Percentiles rank a stretch among this genome's conserved stretches.
Evolutionary conservation across 2,888 invertebrate species (phyloP).

Genomic region (Meta bourneti): DNA sequence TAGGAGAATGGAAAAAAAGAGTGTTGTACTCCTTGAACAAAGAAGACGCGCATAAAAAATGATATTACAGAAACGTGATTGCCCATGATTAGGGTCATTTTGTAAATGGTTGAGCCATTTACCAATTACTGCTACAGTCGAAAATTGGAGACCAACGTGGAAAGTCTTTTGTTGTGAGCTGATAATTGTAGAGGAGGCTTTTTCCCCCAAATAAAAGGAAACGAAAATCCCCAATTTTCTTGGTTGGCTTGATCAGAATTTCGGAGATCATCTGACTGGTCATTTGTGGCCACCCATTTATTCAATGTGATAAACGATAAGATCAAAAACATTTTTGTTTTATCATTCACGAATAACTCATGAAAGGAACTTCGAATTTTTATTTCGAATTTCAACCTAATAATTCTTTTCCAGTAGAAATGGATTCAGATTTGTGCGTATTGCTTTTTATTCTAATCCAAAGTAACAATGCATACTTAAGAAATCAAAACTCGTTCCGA

Average conservation of each 20-base stretch:
- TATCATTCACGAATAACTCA: too few relatives aligned
- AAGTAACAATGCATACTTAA: too few relatives aligned
- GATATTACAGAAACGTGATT: constrained; percentile 49
- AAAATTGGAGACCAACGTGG: not conserved
- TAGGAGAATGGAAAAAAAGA: not conserved
- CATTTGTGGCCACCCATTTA: too few relatives aligned
- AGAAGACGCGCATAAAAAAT: constrained; percentile 1
- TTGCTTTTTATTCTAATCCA: too few relatives aligned
- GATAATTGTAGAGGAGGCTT: not conserved
- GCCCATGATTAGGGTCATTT: constrained; percentile 35
- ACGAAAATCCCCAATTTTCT: not conserved
- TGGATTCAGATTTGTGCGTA: too few relatives aligned
- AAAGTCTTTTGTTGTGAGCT: not conserved
- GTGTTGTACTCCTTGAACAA: constrained; percentile 24
- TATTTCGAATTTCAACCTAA: too few relatives aligned
- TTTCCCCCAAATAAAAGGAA: not conserved
- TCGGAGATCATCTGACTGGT: too few relatives aligned
- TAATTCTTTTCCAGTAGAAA: too few relatives aligned
- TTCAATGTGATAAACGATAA: too few relatives aligned
- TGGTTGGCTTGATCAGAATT: not conserved
- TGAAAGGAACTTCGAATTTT: too few relatives aligned
- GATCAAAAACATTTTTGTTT: too few relatives aligned
- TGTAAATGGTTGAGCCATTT: constrained; percentile 10
- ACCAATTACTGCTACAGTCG: constrained; percentile 19
- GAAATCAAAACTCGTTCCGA: too few relatives aligned